Percentiles rank a stretch among this genome's conserved stretches.
Evolutionary conservation across 2,888 invertebrate genomes (phyloP).

Genomic region (Diaphora mendica): DNA sequence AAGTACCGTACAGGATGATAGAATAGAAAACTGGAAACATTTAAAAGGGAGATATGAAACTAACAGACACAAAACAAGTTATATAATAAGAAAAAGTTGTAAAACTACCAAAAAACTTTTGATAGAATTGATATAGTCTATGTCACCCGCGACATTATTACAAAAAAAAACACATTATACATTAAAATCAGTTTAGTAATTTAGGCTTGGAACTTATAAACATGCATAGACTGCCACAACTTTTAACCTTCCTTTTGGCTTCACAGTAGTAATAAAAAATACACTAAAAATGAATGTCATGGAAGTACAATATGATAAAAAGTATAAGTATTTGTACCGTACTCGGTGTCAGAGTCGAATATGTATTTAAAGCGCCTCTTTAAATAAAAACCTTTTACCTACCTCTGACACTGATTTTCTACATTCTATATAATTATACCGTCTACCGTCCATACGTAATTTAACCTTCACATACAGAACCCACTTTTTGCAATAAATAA

Average conservation of each 20-base stretch:
- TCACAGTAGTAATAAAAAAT: not conserved
- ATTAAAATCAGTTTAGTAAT: too few relatives aligned
- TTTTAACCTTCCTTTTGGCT: too few relatives aligned
- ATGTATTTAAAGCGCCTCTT: not conserved
- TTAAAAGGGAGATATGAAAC: not conserved
- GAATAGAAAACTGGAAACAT: not conserved
- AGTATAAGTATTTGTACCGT: not conserved
- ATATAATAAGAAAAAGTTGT: too few relatives aligned
- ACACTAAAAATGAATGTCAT: not conserved
- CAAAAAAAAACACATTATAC: too few relatives aligned
- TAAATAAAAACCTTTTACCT: not conserved
- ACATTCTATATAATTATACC: not conserved
- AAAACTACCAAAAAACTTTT: too few relatives aligned
- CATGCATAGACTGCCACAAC: too few relatives aligned
- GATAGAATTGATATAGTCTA: too few relatives aligned
- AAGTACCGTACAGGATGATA: conserved; percentile 1
- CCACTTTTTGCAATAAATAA: not conserved
- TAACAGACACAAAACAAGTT: not conserved
- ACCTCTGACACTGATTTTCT: not conserved
- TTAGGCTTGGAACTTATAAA: too few relatives aligned
- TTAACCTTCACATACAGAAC: not conserved
- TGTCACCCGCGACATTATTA: too few relatives aligned
- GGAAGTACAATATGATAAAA: not conserved
- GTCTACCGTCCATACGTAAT: too few relatives aligned
- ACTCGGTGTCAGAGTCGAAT: not conserved